Evolutionary conservation across 2,113 vertebrate species (phyloP).

Genomic region (Sceloporus undulatus): DNA sequence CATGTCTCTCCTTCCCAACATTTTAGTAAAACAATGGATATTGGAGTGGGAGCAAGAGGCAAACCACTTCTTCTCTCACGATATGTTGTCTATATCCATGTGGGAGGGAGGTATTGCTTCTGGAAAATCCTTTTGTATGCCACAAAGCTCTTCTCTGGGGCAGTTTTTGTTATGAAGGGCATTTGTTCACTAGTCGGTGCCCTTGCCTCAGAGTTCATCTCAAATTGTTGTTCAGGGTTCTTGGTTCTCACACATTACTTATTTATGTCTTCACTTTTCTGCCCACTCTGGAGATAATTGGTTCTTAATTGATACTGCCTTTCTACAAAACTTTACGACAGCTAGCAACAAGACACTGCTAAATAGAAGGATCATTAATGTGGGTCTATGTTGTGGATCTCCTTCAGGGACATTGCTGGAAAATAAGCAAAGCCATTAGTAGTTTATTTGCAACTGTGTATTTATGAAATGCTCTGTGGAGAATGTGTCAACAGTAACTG

Average conservation of each 20-base stretch:
- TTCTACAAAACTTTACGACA: slow-evolving; percentile 73
- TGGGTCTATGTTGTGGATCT: slow-evolving; percentile 75
- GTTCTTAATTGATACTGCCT: slow-evolving; percentile 82
- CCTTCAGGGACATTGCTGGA: slow-evolving; percentile 76
- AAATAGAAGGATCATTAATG: slow-evolving; percentile 82
- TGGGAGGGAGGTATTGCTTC: neutral
- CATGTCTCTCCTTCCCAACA: neutral
- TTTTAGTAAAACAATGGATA: neutral
- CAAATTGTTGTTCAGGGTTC: slow-evolving; percentile 74
- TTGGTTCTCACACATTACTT: slow-evolving; percentile 76
- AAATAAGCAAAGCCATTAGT: slow-evolving; percentile 83
- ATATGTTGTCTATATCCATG: neutral
- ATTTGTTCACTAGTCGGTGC: slow-evolving; percentile 80
- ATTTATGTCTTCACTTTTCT: slow-evolving; percentile 78
- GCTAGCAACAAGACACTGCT: slow-evolving; percentile 76
- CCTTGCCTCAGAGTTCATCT: slow-evolving; percentile 80
- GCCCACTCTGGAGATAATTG: slow-evolving; percentile 81
- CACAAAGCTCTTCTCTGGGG: slow-evolving; percentile 64
- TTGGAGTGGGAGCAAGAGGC: neutral
- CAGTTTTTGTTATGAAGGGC: slow-evolving; percentile 57
- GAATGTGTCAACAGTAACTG: slow-evolving; percentile 80
- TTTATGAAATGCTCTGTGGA: slow-evolving; percentile 80
- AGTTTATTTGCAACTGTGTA: slow-evolving; percentile 83
- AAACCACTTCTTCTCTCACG: too few species aligned
- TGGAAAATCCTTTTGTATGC: slow-evolving; percentile 45